Conservation (phyloP, 2,888 invertebrate species). For the Cosmorhoe ocellata region DNA sequence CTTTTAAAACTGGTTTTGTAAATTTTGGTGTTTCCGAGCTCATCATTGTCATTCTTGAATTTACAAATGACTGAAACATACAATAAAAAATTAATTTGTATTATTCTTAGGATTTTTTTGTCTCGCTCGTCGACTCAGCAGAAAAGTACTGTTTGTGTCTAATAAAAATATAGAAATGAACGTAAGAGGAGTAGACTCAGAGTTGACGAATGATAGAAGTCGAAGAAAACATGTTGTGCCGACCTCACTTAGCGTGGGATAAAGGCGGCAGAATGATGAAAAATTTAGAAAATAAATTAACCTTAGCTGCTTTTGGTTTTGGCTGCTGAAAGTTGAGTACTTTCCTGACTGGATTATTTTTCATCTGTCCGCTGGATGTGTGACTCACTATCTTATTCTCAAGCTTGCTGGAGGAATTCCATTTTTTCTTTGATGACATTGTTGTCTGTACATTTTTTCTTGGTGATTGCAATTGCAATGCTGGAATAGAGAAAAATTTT, state of each 20-base stretch:
- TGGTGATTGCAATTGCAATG: slow-evolving; percentile 48
- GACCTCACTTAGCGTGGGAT: too few species aligned
- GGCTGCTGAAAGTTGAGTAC: slow-evolving; percentile 62
- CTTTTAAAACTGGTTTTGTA: slow-evolving; percentile 53
- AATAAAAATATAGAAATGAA: too few species aligned
- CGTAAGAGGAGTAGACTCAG: too few species aligned
- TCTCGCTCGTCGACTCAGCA: too few species aligned
- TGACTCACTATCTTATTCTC: slow-evolving; percentile 57
- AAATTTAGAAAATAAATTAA: slow-evolving; percentile 14
- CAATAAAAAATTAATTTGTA: neutral
- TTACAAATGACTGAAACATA: slow-evolving; percentile 46
- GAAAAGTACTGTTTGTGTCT: too few species aligned
- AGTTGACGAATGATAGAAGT: too few species aligned
- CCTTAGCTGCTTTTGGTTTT: slow-evolving; percentile 35
- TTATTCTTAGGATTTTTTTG: too few species aligned
- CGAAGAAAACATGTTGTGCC: too few species aligned
- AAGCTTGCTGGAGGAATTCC: slow-evolving; percentile 72
- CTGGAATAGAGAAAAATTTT: slow-evolving; percentile 42
- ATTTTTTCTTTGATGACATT: slow-evolving; percentile 53
- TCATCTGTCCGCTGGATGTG: slow-evolving; percentile 55
- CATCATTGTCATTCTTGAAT: slow-evolving; percentile 44
- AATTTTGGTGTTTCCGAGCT: slow-evolving; percentile 56
- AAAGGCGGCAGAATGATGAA: too few species aligned
- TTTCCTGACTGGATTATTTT: slow-evolving; percentile 62
- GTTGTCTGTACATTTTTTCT: slow-evolving; percentile 36